A percentile compares a stretch with the other conserved stretches of the same genome.
Conservation (phyloP, 2,113 vertebrate genomes). For the Vulpes lagopus region DNA sequence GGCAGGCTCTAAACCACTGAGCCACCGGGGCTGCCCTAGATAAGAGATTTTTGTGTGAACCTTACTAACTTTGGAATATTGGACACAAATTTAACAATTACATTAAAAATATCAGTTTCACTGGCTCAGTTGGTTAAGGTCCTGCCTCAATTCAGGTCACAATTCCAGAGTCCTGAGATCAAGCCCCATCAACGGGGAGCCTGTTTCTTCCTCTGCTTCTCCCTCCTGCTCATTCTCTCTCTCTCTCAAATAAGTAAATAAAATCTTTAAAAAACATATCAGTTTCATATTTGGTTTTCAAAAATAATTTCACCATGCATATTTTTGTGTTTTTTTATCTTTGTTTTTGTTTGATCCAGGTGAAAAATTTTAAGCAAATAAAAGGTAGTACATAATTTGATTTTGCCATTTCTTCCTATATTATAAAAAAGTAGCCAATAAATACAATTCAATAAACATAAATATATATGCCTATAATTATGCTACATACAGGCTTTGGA, state of each 20-base stretch:
- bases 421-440: background rate
- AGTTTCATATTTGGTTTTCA: background rate
- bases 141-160: background rate
- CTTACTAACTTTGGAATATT: background rate
- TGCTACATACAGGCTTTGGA: background rate
- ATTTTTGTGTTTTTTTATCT: background rate
- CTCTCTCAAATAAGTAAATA: background rate
- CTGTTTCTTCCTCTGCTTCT: background rate
- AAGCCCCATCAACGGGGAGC: background rate
- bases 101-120: background rate
- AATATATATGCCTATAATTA: background rate
- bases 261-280: background rate
- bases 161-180: background rate
- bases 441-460: background rate
- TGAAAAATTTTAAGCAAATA: background rate
- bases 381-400: background rate
- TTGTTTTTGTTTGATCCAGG: background rate
- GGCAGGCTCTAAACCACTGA: no score
- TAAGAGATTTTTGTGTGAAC: background rate
- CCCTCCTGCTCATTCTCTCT: background rate
- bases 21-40: no score
- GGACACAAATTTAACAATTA: background rate
- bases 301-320: background rate
- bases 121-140: background rate
- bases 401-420: background rate